Base-by-base conservation (phyloP, 2,888 invertebrate genomes). In the Stomorhina lunata region DNA sequence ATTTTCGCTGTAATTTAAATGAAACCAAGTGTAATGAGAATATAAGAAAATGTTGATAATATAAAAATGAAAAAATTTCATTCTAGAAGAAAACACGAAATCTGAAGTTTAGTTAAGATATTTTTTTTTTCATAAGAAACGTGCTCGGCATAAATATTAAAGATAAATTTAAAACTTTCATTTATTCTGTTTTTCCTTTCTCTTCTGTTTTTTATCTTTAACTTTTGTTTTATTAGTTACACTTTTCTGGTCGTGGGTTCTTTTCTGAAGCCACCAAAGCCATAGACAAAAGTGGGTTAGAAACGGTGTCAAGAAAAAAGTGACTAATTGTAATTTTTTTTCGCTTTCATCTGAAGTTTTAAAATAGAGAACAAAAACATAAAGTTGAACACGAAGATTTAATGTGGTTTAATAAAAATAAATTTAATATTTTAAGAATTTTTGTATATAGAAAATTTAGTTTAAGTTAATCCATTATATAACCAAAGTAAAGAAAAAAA, bases 91-190 rank as follows among this genome's bases (percentile, higher is more conserved):
- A n/a, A 50, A 40, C 22, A n/a, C 12, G 4, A 43, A 53, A 65
- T 45, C 55, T 65, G 63, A 27, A 45, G 65, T 53, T 73, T n/a
- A 22, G 25, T 34, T 59, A 22, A 37, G 27, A 59, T 66, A 72
- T 66, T 59, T 77, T 78, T 69, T n/a, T n/a, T n/a, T n/a, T n/a
- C n/a, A 63, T 48, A 68, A 69, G 40, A 81, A 81, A 78, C 78
- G 81, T 81, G 78, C 73, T 65, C 68, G 25, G 81, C 72, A 81
- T 81, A 78, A 73, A 61, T 61, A 73, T 50, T 17, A 40, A 55
- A 81, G 29, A 73, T 29, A 81, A 66, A 77, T 53, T 45, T 20
- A 53, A 69, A 75, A 59, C 57, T 71, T 76, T 71, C 22, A 59
- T 40, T 61, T 72, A 12, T 29, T 9, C 37, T 40, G 22, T 17